These are phyloP conservation scores for Apaloderma vittatum DNA, from an alignment of 2,113 vertebrate genomes.

Conservation along the genomic window DNA sequence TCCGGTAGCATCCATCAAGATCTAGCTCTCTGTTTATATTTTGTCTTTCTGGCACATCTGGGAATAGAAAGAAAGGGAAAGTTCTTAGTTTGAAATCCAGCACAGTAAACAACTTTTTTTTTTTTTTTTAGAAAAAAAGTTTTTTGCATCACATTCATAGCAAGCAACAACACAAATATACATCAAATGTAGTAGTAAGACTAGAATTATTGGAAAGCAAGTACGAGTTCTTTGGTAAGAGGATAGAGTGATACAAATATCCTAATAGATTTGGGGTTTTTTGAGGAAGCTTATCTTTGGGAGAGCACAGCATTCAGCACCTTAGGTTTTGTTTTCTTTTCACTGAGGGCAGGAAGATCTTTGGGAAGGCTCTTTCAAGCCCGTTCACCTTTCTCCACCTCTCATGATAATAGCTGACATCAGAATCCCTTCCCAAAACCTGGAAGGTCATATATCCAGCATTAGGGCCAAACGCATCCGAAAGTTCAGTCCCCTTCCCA, in stretches of 20 bases:
- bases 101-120: neutral
- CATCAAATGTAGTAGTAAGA: neutral
- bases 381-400: neutral
- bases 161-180: neutral
- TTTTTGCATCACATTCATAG: neutral
- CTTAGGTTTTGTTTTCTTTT: neutral
- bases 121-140: neutral
- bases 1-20: neutral
- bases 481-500: neutral
- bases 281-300: neutral
- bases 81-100: neutral
- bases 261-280: too few species aligned
- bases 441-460: neutral
- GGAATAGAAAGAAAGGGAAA: neutral
- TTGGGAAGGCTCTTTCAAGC: neutral
- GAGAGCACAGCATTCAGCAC: neutral
- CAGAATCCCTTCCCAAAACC: neutral
- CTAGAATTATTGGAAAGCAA: neutral
- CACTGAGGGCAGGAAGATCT: neutral
- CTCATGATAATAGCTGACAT: accelerated
- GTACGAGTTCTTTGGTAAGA: neutral
- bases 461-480: neutral
- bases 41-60: neutral
- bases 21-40: neutral
- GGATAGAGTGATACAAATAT: neutral